Conservation (phyloP, 2,113 vertebrate species). For the Oryzias celebensis region DNA sequence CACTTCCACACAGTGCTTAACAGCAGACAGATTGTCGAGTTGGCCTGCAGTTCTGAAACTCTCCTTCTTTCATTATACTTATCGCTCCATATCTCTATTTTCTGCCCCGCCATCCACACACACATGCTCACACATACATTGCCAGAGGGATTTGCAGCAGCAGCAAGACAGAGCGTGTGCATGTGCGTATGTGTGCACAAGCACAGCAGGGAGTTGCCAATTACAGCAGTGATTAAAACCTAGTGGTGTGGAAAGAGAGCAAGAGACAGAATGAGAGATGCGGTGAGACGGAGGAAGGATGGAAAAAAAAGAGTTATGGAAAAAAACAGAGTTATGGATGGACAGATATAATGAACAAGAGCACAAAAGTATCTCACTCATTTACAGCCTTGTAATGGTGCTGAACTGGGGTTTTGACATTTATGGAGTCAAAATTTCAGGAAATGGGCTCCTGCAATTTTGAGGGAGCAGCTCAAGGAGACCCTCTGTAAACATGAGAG, state of each 20-base stretch:
- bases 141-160: slow-evolving; percentile 67
- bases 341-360: slow-evolving; percentile 34
- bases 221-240: slow-evolving; percentile 84
- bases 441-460: slow-evolving; percentile 43
- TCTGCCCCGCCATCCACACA: slow-evolving; percentile 44
- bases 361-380: slow-evolving; percentile 12
- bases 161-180: slow-evolving; percentile 41
- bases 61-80: slow-evolving; percentile 73
- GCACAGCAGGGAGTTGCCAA: slow-evolving; percentile 81
- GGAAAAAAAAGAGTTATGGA: slow-evolving; percentile 22
- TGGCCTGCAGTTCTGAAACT: slow-evolving; percentile 76
- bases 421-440: slow-evolving; percentile 40
- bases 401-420: slow-evolving; percentile 27
- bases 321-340: slow-evolving; percentile 24
- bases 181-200: slow-evolving; percentile 27
- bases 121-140: slow-evolving; percentile 42
- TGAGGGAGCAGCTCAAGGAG: slow-evolving; percentile 5
- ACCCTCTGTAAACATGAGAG: slow-evolving; percentile 19
- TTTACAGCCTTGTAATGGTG: slow-evolving; percentile 14
- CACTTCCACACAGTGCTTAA: slow-evolving; percentile 57
- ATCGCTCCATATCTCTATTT: slow-evolving; percentile 69
- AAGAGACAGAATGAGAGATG: slow-evolving; percentile 26
- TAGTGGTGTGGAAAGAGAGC: slow-evolving; percentile 63
- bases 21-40: slow-evolving; percentile 73
- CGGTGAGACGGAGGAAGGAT: slow-evolving; percentile 14